Percentiles rank a stretch among this genome's conserved stretches.
Evolutionary conservation across 1,140 invertebrate genomes (phyloP).

Genomic region (Apis mellifera): Amel_HAv3.1 CM009941.2:9954501-9955000

Average conservation of each 20-base stretch:
- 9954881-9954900: not conserved
- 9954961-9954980: not conserved
- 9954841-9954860: not conserved
- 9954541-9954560: constrained; percentile 93
- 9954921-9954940: not conserved
- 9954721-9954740: not conserved
- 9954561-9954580: constrained; percentile 91
- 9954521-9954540: constrained; percentile 93
- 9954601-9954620: constrained; percentile 90
- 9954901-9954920: not conserved
- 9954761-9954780: not conserved
- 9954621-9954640: no score
- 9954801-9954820: not conserved
- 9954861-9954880: not conserved
- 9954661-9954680: not conserved
- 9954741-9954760: constrained; percentile 9
- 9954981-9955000: not conserved
- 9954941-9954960: constrained; percentile 1
- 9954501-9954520: constrained; percentile 89
- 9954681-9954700: constrained; percentile 8
- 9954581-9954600: constrained; percentile 95
- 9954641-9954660: no score
- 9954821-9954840: no score
- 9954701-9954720: constrained; percentile 36
- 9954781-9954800: constrained; percentile 16